phyloP scores from a whole-genome alignment of 2,113 vertebrate genomes.

The Sturnira hondurensis region DNA sequence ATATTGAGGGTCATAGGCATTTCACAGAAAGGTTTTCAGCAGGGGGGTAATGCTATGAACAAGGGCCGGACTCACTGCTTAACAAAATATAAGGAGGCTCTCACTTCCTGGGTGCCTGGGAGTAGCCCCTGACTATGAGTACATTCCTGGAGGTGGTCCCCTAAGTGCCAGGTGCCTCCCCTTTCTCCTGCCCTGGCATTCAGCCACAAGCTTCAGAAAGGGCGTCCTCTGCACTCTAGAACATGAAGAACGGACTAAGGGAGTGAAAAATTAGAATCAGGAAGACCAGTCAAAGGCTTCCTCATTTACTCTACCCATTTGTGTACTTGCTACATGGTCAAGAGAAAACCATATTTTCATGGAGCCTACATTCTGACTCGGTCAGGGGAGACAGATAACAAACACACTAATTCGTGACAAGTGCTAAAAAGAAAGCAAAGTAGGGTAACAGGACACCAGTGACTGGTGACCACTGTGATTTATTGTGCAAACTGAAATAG shows the following conservation, averaged over 20 bases:
- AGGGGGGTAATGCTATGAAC: background rate
- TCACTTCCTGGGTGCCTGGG: rapidly evolving
- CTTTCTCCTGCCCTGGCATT: background rate
- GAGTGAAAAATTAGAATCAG: background rate
- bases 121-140: background rate
- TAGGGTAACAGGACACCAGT: background rate
- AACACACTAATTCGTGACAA: background rate
- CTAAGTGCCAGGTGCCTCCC: too few species aligned
- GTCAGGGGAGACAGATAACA: background rate
- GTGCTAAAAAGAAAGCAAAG: background rate
- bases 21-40: background rate
- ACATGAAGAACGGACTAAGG: background rate
- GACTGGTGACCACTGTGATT: background rate
- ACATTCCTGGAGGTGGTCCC: background rate
- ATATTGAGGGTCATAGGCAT: background rate
- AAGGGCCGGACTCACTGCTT: background rate
- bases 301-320: background rate
- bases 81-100: background rate
- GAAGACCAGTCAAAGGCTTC: background rate
- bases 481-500: background rate
- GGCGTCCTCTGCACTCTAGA: background rate
- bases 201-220: background rate
- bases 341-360: background rate
- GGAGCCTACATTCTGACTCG: background rate
- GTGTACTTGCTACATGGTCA: background rate